phyloP scores from a whole-genome alignment of 1,140 invertebrate species.

The Drosophila elegans region DNA sequence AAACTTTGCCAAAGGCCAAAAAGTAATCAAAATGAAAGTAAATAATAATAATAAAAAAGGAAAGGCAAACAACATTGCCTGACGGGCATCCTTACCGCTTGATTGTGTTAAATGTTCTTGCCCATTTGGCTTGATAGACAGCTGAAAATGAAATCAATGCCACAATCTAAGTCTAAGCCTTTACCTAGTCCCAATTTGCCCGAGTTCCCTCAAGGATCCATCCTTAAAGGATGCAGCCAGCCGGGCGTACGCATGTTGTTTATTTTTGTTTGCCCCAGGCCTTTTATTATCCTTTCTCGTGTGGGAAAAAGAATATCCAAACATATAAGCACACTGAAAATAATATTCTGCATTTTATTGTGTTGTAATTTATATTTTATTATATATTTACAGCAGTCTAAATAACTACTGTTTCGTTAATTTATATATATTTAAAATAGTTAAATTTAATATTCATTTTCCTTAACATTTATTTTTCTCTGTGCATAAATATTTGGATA shows the following conservation, averaged over 20 bases:
- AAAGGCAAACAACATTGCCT: conserved; percentile 41
- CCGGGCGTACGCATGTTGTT: conserved; percentile 63
- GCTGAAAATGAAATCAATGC: conserved; percentile 68
- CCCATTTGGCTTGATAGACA: conserved; percentile 45
- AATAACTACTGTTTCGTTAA: too few relatives aligned
- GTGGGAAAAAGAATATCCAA: conserved; percentile 50
- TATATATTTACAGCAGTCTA: too few relatives aligned
- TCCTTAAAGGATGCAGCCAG: conserved; percentile 60
- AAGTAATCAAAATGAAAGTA: conserved; percentile 77
- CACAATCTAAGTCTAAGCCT: conserved; percentile 73
- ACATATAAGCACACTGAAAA: conserved; percentile 3
- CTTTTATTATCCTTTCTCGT: conserved; percentile 75
- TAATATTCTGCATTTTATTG: neutral
- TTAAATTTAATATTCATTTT: neutral
- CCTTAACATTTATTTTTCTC: neutral
- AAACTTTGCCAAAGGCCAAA: conserved; percentile 51
- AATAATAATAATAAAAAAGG: conserved; percentile 68
- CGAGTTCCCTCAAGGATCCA: conserved; percentile 37
- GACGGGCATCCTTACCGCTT: conserved; percentile 22
- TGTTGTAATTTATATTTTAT: neutral
- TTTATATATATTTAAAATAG: neutral
- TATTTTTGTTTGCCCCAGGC: conserved; percentile 62
- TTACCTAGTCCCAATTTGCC: conserved; percentile 17
- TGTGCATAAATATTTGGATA: conserved; percentile 65
- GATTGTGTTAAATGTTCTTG: conserved; percentile 69